Conservation (phyloP, 2,888 invertebrate genomes). For the Acronicta psi region DNA sequence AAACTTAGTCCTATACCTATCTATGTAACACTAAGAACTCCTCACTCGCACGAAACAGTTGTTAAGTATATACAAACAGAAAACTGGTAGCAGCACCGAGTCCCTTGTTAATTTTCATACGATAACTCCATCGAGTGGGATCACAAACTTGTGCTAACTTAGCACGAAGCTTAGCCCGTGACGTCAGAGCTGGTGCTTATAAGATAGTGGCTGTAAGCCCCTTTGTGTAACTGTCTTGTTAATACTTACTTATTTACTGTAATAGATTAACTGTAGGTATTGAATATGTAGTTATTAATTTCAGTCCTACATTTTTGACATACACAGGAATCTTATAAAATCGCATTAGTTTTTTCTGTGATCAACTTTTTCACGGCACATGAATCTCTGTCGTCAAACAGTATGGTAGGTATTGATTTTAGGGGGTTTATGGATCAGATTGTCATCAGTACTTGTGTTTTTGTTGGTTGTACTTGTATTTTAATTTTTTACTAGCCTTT, state of each 20-base stretch:
- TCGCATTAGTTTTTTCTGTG: no score
- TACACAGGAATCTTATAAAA: no score
- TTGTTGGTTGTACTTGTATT: no score
- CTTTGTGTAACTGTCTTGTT: slow-evolving; percentile 28
- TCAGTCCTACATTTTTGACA: no score
- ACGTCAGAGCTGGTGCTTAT: slow-evolving; percentile 33
- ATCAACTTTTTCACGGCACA: no score
- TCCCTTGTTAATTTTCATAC: slow-evolving; percentile 47
- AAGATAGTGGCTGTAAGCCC: slow-evolving; percentile 31
- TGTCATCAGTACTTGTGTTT: no score
- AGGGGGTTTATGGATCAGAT: no score
- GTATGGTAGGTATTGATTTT: no score
- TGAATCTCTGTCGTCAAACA: no score
- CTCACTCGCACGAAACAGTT: slow-evolving; percentile 13
- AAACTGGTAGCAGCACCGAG: slow-evolving; percentile 19
- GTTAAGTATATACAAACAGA: slow-evolving; percentile 20
- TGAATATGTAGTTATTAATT: not conserved
- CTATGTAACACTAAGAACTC: not conserved
- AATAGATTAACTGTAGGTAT: not conserved
- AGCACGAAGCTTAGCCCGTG: slow-evolving; percentile 30
- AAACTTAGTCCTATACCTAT: not conserved
- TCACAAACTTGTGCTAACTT: slow-evolving; percentile 45
- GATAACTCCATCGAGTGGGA: slow-evolving; percentile 45
- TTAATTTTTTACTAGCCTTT: no score
- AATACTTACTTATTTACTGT: slow-evolving; percentile 21